Evolutionary conservation across 2,888 invertebrate genomes (phyloP).

Genomic region (Blastobasis lacticolella): DNA sequence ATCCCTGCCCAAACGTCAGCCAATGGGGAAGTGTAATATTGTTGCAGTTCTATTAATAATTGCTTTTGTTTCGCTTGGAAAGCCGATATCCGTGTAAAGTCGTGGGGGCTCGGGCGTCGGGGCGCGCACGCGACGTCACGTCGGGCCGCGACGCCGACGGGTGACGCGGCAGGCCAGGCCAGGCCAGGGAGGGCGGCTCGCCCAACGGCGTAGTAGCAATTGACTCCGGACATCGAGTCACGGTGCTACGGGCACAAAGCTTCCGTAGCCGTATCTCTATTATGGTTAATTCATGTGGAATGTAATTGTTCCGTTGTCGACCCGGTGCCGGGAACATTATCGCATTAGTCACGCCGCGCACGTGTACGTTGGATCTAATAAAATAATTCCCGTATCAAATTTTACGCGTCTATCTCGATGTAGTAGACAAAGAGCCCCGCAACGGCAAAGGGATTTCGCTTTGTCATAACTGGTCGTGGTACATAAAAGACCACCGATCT

Average conservation of each 20-base stretch:
- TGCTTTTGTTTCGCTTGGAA: conserved; percentile 37
- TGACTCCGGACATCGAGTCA: conserved; percentile 49
- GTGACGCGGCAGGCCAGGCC: conserved; percentile 6
- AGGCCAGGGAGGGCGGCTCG: neutral
- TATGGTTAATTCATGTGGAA: conserved; percentile 68
- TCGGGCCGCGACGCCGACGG: conserved; percentile 16
- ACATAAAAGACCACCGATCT: conserved; percentile 58
- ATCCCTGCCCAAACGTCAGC: no score
- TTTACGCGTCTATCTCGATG: conserved; percentile 71
- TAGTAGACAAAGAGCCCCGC: conserved; percentile 60
- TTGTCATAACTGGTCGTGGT: conserved; percentile 65
- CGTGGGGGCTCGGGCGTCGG: conserved; percentile 19
- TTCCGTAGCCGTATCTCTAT: conserved; percentile 54
- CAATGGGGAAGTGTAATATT: conserved; percentile 11
- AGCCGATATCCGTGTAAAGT: conserved; percentile 48
- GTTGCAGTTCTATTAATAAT: conserved; percentile 35
- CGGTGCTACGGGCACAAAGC: conserved; percentile 52
- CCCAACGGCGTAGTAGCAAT: conserved; percentile 33
- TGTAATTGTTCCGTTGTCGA: conserved; percentile 62
- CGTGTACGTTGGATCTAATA: conserved; percentile 70
- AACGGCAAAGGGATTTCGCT: conserved; percentile 57
- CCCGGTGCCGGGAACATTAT: conserved; percentile 57
- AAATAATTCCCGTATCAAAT: conserved; percentile 74
- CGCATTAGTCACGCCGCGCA: conserved; percentile 71
- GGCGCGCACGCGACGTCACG: conserved; percentile 57